Base-by-base conservation (phyloP, 2,797 vertebrate genomes). In the Amblyraja radiata region DNA sequence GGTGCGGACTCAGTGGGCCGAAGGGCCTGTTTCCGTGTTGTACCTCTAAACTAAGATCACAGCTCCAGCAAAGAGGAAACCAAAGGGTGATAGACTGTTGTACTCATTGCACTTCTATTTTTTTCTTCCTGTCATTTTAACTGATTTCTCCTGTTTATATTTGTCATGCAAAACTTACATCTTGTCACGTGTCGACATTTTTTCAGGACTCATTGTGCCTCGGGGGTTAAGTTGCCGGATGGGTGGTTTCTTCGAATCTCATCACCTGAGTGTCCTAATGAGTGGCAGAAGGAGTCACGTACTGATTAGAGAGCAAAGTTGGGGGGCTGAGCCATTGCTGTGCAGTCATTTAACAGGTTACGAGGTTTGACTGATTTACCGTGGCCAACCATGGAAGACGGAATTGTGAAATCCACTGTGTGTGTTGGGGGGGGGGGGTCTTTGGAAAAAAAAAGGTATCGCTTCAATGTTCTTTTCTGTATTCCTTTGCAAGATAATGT, bases 271-370 rank as follows among this genome's bases (percentile, higher is more conserved):
- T 94, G 95, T 86, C 93, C 93, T 78, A 68, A 93, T 94, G 65
- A 94, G 71, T 93, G 8, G 21, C 93, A 93, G 84, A 71, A 83
- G 93, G 93, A 95, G 94, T 93, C 78, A 95, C 94, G 94, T 94
- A 94, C 79, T 93, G 93, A 93, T 94, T 94, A 93, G 63, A 86
- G 94, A 68, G 23, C 84, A 94, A 68, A 39, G 46, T 93, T 93
- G 94, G 39, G 84, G 84, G 36, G 32, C 86, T 94, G 88, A 68
- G 32, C 80, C 93, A 73, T 94, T 61, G 94, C 93, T 94, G 93
- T 94, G 88, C 16, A 93, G 93, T 78, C 93, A 94, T 94, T 46
- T 83, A 94, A 93, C 93, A 94, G 91, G 93, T 65, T 77, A 94
- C 94, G 0, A 68, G 93, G 9, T 94, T 94, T 94, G 93, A 93